Evolutionary conservation across 2,113 vertebrate genomes (phyloP).

Genomic region (Hippolais icterina): DNA sequence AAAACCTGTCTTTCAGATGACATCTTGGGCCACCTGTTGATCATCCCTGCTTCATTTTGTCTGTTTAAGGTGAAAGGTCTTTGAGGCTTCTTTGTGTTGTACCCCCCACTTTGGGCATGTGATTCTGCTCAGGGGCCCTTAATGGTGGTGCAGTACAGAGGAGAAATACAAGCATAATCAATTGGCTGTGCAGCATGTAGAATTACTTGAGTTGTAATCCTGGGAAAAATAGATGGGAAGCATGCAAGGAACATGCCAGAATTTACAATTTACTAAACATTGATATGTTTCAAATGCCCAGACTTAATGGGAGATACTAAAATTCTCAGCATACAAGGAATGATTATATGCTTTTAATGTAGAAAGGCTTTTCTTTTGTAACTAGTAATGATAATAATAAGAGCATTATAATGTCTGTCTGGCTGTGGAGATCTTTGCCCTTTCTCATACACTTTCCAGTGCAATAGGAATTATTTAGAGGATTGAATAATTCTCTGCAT

Average conservation of each 20-base stretch:
- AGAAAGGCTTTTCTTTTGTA: constrained; percentile 12
- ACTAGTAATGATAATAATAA: constrained; percentile 1
- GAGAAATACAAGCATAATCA: background rate
- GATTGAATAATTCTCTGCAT: background rate
- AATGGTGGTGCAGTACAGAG: background rate
- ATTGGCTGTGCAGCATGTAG: background rate
- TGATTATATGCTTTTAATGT: constrained; percentile 17
- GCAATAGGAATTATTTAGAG: constrained; percentile 10
- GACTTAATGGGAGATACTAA: background rate
- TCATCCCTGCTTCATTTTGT: background rate
- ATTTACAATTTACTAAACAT: background rate
- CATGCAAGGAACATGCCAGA: background rate
- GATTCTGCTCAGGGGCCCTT: background rate
- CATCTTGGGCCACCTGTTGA: background rate
- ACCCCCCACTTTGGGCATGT: background rate
- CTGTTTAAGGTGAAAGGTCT: background rate
- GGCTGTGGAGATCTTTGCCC: background rate
- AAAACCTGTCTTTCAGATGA: background rate
- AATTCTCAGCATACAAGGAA: background rate
- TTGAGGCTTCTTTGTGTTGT: background rate
- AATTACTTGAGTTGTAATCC: background rate
- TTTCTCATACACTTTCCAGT: background rate
- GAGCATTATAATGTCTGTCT: background rate
- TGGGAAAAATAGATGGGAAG: background rate
- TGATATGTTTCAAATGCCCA: background rate